A percentile compares a stretch with the other conserved stretches of the same genome.
Evolutionary conservation across 2,113 vertebrate species (phyloP).

Genomic region (Protobothrops flavoviridis): DNA sequence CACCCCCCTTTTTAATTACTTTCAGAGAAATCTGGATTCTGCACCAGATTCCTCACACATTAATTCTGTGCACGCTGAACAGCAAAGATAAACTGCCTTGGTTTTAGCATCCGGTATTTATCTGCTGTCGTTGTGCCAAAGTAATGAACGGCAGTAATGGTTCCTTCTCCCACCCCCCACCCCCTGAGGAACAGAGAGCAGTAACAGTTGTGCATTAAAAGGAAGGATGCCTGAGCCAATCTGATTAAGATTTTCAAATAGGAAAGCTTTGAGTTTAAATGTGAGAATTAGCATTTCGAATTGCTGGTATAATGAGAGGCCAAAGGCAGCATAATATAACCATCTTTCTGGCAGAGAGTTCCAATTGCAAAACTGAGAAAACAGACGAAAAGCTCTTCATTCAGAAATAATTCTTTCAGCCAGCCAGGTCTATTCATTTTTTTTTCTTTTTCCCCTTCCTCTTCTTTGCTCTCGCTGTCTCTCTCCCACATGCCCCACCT

Average conservation of each 20-base stretch:
- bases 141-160: neutral
- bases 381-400: conserved; percentile 47
- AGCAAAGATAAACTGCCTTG: neutral
- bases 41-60: neutral
- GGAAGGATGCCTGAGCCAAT: neutral
- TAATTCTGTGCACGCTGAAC: neutral
- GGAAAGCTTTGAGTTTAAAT: conserved; percentile 5
- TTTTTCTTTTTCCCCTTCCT: neutral
- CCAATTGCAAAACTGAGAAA: conserved; percentile 33
- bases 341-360: conserved; percentile 37
- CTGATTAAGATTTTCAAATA: neutral
- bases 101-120: neutral
- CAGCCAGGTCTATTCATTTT: conserved; percentile 32
- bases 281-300: conserved; percentile 34
- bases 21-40: neutral
- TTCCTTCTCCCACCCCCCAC: neutral
- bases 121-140: neutral
- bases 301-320: conserved; percentile 31
- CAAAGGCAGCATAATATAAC: conserved; percentile 16
- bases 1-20: neutral
- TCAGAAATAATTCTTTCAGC: conserved; percentile 43
- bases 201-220: neutral
- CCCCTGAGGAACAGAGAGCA: neutral
- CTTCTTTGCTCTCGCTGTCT: neutral
- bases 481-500: neutral